These are phyloP conservation scores for Plecturocebus donacophilus DNA, from an alignment of 2,113 vertebrate species.

Conservation along the genomic window DNA sequence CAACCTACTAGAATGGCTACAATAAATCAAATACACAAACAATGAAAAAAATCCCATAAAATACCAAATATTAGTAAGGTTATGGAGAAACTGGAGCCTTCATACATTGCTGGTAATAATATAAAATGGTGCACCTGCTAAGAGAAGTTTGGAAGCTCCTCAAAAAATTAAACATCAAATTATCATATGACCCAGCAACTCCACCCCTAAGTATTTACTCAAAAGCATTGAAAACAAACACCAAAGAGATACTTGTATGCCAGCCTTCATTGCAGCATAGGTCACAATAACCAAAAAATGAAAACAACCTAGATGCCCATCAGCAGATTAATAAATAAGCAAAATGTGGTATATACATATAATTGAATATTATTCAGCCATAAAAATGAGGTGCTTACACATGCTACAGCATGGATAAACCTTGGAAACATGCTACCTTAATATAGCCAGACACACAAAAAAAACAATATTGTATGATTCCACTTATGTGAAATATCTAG, in stretches of 20 bases:
- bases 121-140: not conserved
- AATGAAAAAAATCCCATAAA: not conserved
- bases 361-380: not conserved
- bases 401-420: not conserved
- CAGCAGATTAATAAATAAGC: not conserved
- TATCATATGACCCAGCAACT: not conserved
- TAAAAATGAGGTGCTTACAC: not conserved
- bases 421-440: not conserved
- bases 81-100: not conserved
- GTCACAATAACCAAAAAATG: not conserved
- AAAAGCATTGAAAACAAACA: not conserved
- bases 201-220: not conserved
- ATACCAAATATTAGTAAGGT: not conserved
- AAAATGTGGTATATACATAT: not conserved
- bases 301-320: not conserved
- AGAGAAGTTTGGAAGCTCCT: not conserved
- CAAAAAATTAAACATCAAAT: not conserved
- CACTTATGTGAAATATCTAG: not conserved
- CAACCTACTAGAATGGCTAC: not conserved
- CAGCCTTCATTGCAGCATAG: not conserved
- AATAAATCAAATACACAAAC: not conserved
- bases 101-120: not conserved
- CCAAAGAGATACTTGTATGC: not conserved
- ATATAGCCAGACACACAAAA: not conserved
- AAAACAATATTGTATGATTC: not conserved